These are phyloP conservation scores for Drosophila navojoa DNA, from an alignment of 1,140 invertebrate species.

Conservation along the genomic window DNA sequence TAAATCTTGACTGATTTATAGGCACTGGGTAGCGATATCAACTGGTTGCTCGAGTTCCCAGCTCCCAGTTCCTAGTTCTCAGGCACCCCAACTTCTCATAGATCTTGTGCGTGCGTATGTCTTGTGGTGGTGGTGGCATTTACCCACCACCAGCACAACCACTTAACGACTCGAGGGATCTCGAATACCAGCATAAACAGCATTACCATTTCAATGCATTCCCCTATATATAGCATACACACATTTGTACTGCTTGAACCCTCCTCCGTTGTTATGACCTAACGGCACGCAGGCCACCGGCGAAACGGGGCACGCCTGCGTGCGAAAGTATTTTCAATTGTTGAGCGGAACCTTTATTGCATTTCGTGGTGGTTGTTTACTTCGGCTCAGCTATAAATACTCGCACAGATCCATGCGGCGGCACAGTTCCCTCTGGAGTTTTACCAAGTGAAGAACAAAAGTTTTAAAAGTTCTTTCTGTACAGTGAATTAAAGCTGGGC, in stretches of 20 bases:
- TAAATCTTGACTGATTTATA: slow-evolving; percentile 78
- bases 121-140: slow-evolving; percentile 45
- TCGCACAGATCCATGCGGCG: slow-evolving; percentile 38
- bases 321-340: slow-evolving; percentile 73
- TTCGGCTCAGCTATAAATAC: slow-evolving; percentile 62
- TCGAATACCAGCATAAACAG: slow-evolving; percentile 67
- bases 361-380: slow-evolving; percentile 60
- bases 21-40: slow-evolving; percentile 54
- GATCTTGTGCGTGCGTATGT: slow-evolving; percentile 13
- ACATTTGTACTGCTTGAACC: slow-evolving; percentile 49
- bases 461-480: background rate
- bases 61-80: slow-evolving; percentile 35
- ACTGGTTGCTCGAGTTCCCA: slow-evolving; percentile 24
- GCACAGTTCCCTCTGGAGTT: slow-evolving; percentile 54
- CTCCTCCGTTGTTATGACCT: slow-evolving; percentile 59
- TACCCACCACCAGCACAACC: slow-evolving; percentile 48
- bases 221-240: slow-evolving; percentile 10
- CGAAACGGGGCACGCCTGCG: slow-evolving; percentile 66
- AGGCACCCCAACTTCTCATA: slow-evolving; percentile 28
- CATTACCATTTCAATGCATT: slow-evolving; percentile 64
- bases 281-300: slow-evolving; percentile 57
- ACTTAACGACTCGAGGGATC: slow-evolving; percentile 36
- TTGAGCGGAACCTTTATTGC: slow-evolving; percentile 19
- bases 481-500: slow-evolving; percentile 33
- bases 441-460: slow-evolving; percentile 40